Conservation (phyloP, 2,888 invertebrate genomes). For the Drosophila testacea region DNA sequence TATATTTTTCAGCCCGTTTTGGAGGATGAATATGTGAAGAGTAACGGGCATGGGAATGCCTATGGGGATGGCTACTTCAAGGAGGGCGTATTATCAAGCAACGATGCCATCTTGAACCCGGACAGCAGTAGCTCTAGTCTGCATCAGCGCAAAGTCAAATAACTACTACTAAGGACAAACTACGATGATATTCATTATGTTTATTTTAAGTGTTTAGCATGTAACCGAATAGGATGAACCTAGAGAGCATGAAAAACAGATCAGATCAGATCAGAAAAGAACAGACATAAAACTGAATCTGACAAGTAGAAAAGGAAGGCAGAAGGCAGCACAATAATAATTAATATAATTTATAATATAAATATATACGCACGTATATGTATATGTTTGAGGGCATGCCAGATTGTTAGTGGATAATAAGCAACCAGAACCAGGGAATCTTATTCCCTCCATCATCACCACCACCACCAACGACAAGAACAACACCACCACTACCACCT, state of each 20-base stretch:
- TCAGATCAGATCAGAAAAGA: constrained; percentile 29
- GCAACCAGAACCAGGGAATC: constrained; percentile 51
- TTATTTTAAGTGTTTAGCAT: constrained; percentile 76
- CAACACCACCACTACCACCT: constrained; percentile 19
- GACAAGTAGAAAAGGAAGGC: not conserved
- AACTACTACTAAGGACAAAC: constrained; percentile 81
- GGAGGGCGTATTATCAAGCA: constrained; percentile 81
- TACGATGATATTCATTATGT: constrained; percentile 77
- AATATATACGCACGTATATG: not conserved
- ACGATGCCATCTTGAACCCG: constrained; percentile 83
- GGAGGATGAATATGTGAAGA: constrained; percentile 85
- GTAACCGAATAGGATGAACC: constrained; percentile 55
- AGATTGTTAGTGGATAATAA: constrained; percentile 38
- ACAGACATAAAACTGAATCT: not conserved
- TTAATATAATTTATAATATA: constrained; percentile 28
- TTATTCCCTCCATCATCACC: constrained; percentile 46
- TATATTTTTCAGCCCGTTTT: constrained; percentile 88
- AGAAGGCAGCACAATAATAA: constrained; percentile 22
- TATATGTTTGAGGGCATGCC: constrained; percentile 38
- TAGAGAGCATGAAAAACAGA: constrained; percentile 51
- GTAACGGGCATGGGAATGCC: constrained; percentile 63
- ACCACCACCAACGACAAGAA: constrained; percentile 4
- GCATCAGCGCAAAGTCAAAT: constrained; percentile 85
- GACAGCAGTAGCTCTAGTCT: constrained; percentile 85
- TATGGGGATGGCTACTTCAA: constrained; percentile 83